Base-by-base conservation (phyloP, 2,113 vertebrate genomes). In the Otolemur garnettii region DNA sequence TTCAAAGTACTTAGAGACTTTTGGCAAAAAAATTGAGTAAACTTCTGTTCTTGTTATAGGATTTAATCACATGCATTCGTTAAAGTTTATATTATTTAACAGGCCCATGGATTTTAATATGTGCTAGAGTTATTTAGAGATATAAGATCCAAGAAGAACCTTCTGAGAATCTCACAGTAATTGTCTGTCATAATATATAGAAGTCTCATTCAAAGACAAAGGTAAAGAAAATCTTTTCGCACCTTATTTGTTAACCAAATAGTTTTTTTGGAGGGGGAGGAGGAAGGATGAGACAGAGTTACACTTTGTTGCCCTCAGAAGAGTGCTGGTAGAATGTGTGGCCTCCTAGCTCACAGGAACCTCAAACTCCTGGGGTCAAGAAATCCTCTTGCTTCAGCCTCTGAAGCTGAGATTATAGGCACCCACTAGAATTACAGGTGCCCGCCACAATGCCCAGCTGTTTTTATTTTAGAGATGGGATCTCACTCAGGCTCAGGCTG, bases 1-100 rank as follows among this genome's bases (percentile, higher is more conserved):
- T 91, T 96, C 83, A 96, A 97, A 96, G 74, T 68, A 28, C 19
- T 77, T 72, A 91, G 72, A 14, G 69, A 93, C 5, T 91, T 90
- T 79, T 12, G 28, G 77, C 35, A 50, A 57, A 97, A 86, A 96
- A 93, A 57, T 59, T 93, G 45, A 86, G n/a, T 92, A 97, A 94
- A 96, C 28, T 75, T 93, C 78, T 93, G 59, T 82, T 93, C 59
- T 77, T 94, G 74, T 94, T 96, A 83, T 14, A 26, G n/a, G 86
- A 91, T 87, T 96, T 82, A 91, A 83, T 68, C 62, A 93, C 89
- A 90, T 83, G 96, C n/a, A 89, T 60, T 91, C 77, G 68, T 95
- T 89, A 94, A 88, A 94, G 35, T 87, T 45, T 83, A 86, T 60
- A 68, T 84, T 95, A 95, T 87, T 96, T 96, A 91, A 69, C 89